A percentile compares a stretch with the other conserved stretches of the same genome.
Conservation (phyloP, 2,888 invertebrate species). For the Ypsolopha scabrella region DNA sequence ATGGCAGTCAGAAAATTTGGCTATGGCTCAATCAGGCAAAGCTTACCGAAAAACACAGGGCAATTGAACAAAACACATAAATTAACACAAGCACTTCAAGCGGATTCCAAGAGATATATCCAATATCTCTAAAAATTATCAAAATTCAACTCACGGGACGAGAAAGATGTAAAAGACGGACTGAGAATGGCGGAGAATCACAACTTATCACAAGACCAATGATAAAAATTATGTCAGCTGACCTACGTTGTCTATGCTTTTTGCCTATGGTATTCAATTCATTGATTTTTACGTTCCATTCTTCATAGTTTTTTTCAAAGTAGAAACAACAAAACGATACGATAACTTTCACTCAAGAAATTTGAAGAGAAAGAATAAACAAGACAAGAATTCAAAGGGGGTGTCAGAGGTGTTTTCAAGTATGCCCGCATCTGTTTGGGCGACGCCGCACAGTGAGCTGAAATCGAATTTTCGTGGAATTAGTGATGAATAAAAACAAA, state of each 20-base stretch:
- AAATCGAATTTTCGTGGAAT: too few species aligned
- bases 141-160: conserved; percentile 60
- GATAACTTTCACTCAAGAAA: too few species aligned
- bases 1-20: conserved; percentile 18
- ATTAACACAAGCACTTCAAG: conserved; percentile 35
- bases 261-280: conserved; percentile 36
- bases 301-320: too few species aligned
- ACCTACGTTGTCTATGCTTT: conserved; percentile 40
- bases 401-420: too few species aligned
- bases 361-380: too few species aligned
- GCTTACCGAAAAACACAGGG: conserved; percentile 29
- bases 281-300: conserved; percentile 36
- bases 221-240: conserved; percentile 69
- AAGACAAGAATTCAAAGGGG: too few species aligned
- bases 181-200: conserved; percentile 66
- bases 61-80: conserved; percentile 10
- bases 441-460: too few species aligned
- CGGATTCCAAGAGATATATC: conserved; percentile 19
- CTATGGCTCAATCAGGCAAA: conserved; percentile 32
- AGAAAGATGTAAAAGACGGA: conserved; percentile 63
- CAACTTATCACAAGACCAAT: conserved; percentile 70
- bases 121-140: conserved; percentile 23
- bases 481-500: too few species aligned
- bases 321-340: too few species aligned
- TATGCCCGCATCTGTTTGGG: too few species aligned